Evolutionary conservation across 2,797 vertebrate genomes (phyloP).

Genomic region (Myotis daubentonii): DNA sequence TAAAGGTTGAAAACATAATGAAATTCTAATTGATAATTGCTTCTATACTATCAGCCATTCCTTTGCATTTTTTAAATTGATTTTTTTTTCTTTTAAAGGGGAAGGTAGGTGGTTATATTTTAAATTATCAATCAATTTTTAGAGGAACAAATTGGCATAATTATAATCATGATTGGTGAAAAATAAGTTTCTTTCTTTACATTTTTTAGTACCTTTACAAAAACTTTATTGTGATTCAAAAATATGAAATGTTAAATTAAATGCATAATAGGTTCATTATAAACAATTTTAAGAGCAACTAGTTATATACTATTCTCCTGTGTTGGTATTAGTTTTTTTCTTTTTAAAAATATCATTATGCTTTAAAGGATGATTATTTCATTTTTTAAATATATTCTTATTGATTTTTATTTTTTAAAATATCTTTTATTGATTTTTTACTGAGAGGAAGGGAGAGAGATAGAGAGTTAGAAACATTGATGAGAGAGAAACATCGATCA

Average conservation of each 20-base stretch:
- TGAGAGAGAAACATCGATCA: too few species aligned
- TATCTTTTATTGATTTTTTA: too few species aligned
- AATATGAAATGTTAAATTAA: neutral
- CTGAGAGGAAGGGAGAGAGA: too few species aligned
- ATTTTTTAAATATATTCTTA: too few species aligned
- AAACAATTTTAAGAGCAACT: neutral
- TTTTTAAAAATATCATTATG: fast-evolving
- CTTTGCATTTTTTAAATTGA: neutral
- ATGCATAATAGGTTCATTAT: neutral
- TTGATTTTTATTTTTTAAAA: too few species aligned
- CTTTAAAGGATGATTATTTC: neutral
- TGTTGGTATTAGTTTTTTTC: neutral
- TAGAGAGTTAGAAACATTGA: too few species aligned
- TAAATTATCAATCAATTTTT: neutral
- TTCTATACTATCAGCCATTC: neutral
- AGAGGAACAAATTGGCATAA: neutral
- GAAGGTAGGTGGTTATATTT: neutral
- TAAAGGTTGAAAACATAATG: neutral
- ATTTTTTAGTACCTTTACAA: neutral
- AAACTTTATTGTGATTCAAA: neutral
- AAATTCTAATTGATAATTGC: neutral
- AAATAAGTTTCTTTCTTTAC: neutral
- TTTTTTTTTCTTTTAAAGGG: neutral
- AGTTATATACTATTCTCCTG: neutral
- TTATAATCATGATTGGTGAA: neutral